Conservation (phyloP, 2,797 vertebrate genomes). For the Peromyscus aztecus region DNA sequence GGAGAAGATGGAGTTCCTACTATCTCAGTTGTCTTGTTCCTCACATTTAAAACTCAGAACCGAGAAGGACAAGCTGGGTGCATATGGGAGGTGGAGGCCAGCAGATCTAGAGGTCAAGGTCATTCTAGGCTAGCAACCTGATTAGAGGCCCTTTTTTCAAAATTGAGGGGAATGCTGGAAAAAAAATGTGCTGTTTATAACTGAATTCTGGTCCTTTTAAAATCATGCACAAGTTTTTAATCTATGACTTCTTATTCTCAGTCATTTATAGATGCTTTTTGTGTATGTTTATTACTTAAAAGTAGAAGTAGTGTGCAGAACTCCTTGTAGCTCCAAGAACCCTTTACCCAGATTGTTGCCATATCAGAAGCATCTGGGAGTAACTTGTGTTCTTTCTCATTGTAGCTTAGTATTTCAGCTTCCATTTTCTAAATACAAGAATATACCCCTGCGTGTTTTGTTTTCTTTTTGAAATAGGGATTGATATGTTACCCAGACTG, state of each 20-base stretch:
- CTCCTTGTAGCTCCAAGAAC: background rate
- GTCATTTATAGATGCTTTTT: conserved; percentile 4
- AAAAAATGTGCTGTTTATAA: background rate
- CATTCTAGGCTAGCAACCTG: background rate
- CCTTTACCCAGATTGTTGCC: background rate
- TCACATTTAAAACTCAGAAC: conserved; percentile 21
- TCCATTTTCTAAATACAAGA: conserved; percentile 22
- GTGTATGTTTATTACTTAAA: background rate
- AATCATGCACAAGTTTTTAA: conserved; percentile 17
- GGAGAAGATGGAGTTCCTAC: background rate
- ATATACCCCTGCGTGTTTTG: background rate
- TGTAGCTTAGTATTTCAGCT: background rate
- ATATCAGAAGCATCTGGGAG: background rate
- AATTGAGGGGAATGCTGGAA: background rate
- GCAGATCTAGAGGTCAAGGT: background rate
- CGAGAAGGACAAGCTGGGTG: background rate
- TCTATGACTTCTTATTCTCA: background rate
- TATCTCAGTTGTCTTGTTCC: background rate
- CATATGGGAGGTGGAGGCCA: background rate
- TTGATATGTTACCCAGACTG: background rate
- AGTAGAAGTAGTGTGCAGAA: conserved; percentile 16
- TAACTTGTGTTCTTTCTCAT: background rate
- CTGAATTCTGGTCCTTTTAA: conserved; percentile 21
- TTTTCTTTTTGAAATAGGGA: background rate
- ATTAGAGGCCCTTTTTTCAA: background rate